Conservation (phyloP, 1,140 invertebrate species). For the Epicauta chinensis region DNA sequence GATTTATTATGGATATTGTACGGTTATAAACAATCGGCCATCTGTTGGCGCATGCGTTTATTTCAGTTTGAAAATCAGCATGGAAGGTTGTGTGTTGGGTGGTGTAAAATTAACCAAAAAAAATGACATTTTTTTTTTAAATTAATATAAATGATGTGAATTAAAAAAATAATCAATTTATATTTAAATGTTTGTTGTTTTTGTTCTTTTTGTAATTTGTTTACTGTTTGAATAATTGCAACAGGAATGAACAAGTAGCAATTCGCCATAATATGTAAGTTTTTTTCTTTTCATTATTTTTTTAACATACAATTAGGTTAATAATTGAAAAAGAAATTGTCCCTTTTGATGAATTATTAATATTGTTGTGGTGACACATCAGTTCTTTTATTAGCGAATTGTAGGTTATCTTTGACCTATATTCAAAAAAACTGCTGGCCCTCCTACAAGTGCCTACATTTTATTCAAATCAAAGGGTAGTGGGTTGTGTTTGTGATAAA, state of each 20-base stretch:
- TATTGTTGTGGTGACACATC: too few species aligned
- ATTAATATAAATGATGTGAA: background rate
- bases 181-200: too few species aligned
- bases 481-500: too few species aligned
- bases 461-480: too few species aligned
- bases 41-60: slow-evolving; percentile 20
- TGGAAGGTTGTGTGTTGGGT: slow-evolving; percentile 29
- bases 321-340: background rate
- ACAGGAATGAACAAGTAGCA: background rate
- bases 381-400: background rate
- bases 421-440: background rate
- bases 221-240: background rate
- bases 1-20: too few species aligned
- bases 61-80: slow-evolving; percentile 27
- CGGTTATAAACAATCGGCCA: too few species aligned
- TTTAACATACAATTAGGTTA: background rate
- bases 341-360: too few species aligned
- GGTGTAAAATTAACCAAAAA: slow-evolving; percentile 31
- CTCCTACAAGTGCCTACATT: too few species aligned
- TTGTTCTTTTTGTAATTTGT: slow-evolving; percentile 5
- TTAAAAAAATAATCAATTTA: background rate
- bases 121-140: slow-evolving; percentile 11
- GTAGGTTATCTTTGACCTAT: slow-evolving; percentile 18
- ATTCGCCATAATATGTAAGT: slow-evolving; percentile 3
- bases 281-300: slow-evolving; percentile 1